Evolutionary conservation across 2,888 invertebrate genomes (phyloP).

Genomic region (Heliconius aoede): DNA sequence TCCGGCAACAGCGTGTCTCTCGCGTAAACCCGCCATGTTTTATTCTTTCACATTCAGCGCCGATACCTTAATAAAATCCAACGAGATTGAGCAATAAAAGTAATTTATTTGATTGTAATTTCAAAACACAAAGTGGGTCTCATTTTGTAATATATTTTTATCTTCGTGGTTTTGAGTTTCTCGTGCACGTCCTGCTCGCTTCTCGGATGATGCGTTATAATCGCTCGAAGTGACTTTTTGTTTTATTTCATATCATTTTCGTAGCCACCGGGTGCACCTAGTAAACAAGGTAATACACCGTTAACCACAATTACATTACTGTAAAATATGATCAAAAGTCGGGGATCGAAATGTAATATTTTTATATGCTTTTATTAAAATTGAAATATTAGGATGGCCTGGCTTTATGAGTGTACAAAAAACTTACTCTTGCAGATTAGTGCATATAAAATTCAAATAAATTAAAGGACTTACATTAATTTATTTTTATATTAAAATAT

Average conservation of each 20-base stretch:
- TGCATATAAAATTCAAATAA: no score
- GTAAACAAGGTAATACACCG: conserved; percentile 71
- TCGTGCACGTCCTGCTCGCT: conserved; percentile 72
- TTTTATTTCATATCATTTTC: conserved; percentile 68
- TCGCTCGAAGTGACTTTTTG: conserved; percentile 58
- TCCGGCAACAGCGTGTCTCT: conserved; percentile 72
- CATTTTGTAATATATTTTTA: conserved; percentile 83
- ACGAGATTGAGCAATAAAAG: conserved; percentile 84
- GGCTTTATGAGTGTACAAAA: background rate
- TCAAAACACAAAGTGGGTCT: conserved; percentile 83
- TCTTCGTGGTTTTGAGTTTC: conserved; percentile 81
- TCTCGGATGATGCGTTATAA: conserved; percentile 66
- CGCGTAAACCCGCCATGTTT: conserved; percentile 81
- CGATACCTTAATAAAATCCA: conserved; percentile 84
- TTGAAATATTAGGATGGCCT: background rate
- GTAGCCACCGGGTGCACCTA: conserved; percentile 59
- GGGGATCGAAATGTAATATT: background rate
- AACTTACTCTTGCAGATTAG: no score
- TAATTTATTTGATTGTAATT: conserved; percentile 84
- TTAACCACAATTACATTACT: conserved; percentile 52
- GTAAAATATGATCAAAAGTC: background rate
- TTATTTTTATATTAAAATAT: no score
- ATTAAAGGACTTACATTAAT: no score
- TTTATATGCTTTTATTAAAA: background rate
- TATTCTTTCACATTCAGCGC: conserved; percentile 78